Base-by-base conservation (phyloP, 2,888 invertebrate genomes). In the Rhamnusium bicolor region DNA sequence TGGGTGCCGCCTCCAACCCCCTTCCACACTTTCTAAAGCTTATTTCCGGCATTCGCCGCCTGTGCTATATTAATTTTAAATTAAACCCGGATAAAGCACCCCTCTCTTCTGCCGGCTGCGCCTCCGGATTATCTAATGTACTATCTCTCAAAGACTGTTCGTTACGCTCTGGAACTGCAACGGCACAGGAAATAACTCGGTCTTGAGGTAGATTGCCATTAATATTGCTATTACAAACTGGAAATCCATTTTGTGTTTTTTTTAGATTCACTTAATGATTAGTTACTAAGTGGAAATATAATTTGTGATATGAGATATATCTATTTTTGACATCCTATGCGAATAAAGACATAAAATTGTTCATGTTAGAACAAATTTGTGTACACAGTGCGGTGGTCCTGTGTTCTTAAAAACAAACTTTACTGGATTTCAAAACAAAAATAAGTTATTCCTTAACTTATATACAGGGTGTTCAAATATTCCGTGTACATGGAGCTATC, bases 1-100 rank as follows among this genome's bases (percentile, higher is more conserved):
- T 58, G 71, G 69, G 68, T 69, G 58, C 69, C 71, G 70, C 75
- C 71, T 49, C 63, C 66, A n/a, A 14, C 32, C 74, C 74, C 80
- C 73, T 75, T 71, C 79, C 81, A 75, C 77, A 80, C 81, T 87
- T 87, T 90, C 91, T 91, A 91, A 91, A 92, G 90, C 91, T 92
- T 91, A 92, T 92, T 92, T 92, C 92, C 92, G 91, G 88, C 85
- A 83, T 86, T 90, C 89, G 90, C 91, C 91, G 91, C 90, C 91
- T 91, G 91, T 85, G 90, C 90, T 90, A 91, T 91, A 92, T 92
- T 92, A 92, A 92, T 92, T 92, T 92, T 91, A 92, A 92, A 92
- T 92, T 91, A 92, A 91, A 89, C 89, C 88, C 89, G 90, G 90
- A 90, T 90, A 90, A 89, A 89, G 88, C 88, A 79, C 80, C 81